Percentiles rank a stretch among this genome's conserved stretches.
Conservation (phyloP, 2,888 invertebrate species). For the Lysandra bellargus region DNA sequence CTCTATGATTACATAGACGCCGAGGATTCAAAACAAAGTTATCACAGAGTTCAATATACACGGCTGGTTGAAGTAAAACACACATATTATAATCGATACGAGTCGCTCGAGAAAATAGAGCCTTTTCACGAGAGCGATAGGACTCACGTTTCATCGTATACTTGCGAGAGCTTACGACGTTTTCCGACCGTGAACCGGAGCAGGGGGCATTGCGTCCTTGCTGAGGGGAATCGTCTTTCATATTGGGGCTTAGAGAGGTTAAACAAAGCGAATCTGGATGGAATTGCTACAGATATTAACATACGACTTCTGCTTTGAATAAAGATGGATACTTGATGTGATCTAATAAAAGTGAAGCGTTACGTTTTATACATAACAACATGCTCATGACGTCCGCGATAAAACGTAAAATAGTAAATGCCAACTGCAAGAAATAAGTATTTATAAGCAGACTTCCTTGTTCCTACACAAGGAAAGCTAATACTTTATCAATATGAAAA, state of each 20-base stretch:
- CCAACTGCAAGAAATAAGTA: background rate
- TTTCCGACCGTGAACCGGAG: constrained; percentile 45
- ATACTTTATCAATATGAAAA: constrained; percentile 26
- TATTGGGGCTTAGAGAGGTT: constrained; percentile 59
- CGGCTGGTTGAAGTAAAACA: constrained; percentile 38
- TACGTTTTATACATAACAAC: background rate
- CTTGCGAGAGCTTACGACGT: constrained; percentile 48
- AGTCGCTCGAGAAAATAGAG: constrained; percentile 32
- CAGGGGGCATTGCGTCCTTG: constrained; percentile 53
- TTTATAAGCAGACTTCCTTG: background rate
- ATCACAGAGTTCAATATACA: constrained; percentile 58
- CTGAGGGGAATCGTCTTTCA: constrained; percentile 59
- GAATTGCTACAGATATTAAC: constrained; percentile 42
- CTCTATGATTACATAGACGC: background rate
- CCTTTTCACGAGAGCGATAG: constrained; percentile 50
- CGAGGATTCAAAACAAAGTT: constrained; percentile 36
- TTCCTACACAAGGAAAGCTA: background rate
- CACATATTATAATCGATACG: constrained; percentile 23
- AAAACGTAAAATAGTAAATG: background rate
- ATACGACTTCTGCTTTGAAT: constrained; percentile 37
- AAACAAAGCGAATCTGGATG: constrained; percentile 46
- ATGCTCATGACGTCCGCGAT: background rate
- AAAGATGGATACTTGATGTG: constrained; percentile 15
- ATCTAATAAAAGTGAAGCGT: background rate
- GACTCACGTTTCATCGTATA: constrained; percentile 52